Percentiles rank a stretch among this genome's conserved stretches.
phyloP scores from a whole-genome alignment of 2,888 invertebrate genomes.

The Agonum fuliginosum region DNA sequence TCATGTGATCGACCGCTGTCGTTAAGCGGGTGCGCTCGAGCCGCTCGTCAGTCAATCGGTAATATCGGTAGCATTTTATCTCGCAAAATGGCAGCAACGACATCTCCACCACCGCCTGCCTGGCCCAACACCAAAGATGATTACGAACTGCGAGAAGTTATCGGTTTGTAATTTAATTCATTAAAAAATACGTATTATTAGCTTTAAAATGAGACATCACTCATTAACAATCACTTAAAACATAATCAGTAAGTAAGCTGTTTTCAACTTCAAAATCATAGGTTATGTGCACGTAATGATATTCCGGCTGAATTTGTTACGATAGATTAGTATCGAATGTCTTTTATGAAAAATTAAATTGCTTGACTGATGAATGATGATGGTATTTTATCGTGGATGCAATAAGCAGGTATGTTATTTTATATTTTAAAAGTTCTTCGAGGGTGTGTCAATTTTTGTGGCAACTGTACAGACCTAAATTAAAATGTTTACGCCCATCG shows the following conservation, averaged over 20 bases:
- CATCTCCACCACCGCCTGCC: conserved; percentile 73
- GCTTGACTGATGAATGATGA: conserved; percentile 39
- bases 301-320: conserved; percentile 52
- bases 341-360: conserved; percentile 37
- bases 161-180: conserved; percentile 79
- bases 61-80: conserved; percentile 76
- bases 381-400: conserved; percentile 30
- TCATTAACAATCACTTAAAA: conserved; percentile 55
- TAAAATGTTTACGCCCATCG: conserved; percentile 63
- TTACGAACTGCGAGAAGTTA: conserved; percentile 94
- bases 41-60: conserved; percentile 72
- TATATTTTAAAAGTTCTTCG: conserved; percentile 35
- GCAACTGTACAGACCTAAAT: conserved; percentile 61
- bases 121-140: conserved; percentile 95
- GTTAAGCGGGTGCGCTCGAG: conserved; percentile 71
- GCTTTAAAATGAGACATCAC: conserved; percentile 57
- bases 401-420: conserved; percentile 46
- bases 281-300: conserved; percentile 58
- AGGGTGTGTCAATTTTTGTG: conserved; percentile 61
- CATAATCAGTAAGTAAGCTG: conserved; percentile 54
- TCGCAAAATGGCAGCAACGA: conserved; percentile 78
- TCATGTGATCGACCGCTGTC: conserved; percentile 72
- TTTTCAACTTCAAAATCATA: conserved; percentile 56
- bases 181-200: conserved; percentile 55
- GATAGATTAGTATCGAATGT: conserved; percentile 30